phyloP scores from a whole-genome alignment of 53 echinoderm and acorn worm species.

The Mesocentrotus franciscanus region DNA sequence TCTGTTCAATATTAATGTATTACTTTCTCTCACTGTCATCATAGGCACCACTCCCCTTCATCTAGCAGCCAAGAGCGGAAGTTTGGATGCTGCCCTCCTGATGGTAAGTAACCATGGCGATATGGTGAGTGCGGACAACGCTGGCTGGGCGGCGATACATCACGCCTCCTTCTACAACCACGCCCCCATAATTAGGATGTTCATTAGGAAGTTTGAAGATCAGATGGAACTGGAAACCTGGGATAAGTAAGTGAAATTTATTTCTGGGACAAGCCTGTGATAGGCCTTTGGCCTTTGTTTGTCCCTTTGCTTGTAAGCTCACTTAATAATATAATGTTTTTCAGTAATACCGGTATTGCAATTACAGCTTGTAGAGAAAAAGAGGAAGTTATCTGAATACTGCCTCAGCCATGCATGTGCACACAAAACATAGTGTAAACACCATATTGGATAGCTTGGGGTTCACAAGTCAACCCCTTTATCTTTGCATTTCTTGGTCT shows the following conservation, averaged over 20 bases:
- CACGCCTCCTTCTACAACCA: constrained; percentile 96
- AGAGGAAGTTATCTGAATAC: too few relatives aligned
- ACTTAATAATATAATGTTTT: too few relatives aligned
- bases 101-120: constrained; percentile 91
- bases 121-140: constrained; percentile 83
- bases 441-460: too few relatives aligned
- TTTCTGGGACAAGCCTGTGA: not conserved
- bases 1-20: too few relatives aligned
- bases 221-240: constrained; percentile 93
- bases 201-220: constrained; percentile 83
- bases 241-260: constrained; percentile 80
- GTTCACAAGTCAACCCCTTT: not conserved
- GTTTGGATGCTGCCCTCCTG: constrained; percentile 90
- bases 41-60: constrained; percentile 93
- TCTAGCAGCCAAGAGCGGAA: constrained; percentile 91
- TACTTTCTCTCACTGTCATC: too few relatives aligned
- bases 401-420: too few relatives aligned
- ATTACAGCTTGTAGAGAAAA: too few relatives aligned
- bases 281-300: not conserved
- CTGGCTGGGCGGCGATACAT: constrained; percentile 97
- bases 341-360: too few relatives aligned
- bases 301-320: too few relatives aligned
- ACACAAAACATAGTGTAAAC: too few relatives aligned
- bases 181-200: constrained; percentile 87
- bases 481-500: too few relatives aligned